Percentiles rank a stretch among this genome's conserved stretches.
phyloP scores from a whole-genome alignment of 2,888 invertebrate genomes.

The Idaea aversata region DNA sequence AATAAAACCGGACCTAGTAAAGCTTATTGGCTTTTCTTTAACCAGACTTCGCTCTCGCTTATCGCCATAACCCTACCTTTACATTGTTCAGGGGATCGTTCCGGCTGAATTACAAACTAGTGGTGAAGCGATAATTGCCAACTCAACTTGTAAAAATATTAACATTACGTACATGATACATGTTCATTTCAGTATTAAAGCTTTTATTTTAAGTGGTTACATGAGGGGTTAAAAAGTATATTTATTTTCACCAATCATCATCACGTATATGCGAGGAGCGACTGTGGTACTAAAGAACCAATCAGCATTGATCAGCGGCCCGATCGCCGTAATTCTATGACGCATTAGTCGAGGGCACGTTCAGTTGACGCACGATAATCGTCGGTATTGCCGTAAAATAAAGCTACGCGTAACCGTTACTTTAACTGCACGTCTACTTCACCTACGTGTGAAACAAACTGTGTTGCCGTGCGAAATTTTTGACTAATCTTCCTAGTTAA shows the following conservation, averaged over 20 bases:
- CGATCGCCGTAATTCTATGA: no score
- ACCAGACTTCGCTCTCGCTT: constrained; percentile 17
- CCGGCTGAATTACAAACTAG: constrained; percentile 48
- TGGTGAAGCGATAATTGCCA: constrained; percentile 49
- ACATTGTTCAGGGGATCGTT: constrained; percentile 35
- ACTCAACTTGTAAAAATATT: constrained; percentile 49
- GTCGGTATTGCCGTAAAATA: no score
- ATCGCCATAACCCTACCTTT: constrained; percentile 5
- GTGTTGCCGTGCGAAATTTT: no score
- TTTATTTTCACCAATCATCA: background rate
- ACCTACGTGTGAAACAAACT: no score
- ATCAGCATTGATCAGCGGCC: no score
- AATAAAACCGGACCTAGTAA: no score
- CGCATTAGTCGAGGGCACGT: no score
- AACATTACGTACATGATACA: constrained; percentile 10
- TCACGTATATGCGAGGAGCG: background rate
- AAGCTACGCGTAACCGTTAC: no score
- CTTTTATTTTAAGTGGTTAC: background rate
- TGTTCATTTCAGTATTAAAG: background rate
- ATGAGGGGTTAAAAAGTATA: background rate
- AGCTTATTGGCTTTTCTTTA: background rate
- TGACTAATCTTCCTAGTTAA: no score
- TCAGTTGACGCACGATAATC: no score
- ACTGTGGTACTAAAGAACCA: no score
- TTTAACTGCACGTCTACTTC: no score